phyloP scores from a whole-genome alignment of 2,797 vertebrate species.

The Delichon dasypus region DNA sequence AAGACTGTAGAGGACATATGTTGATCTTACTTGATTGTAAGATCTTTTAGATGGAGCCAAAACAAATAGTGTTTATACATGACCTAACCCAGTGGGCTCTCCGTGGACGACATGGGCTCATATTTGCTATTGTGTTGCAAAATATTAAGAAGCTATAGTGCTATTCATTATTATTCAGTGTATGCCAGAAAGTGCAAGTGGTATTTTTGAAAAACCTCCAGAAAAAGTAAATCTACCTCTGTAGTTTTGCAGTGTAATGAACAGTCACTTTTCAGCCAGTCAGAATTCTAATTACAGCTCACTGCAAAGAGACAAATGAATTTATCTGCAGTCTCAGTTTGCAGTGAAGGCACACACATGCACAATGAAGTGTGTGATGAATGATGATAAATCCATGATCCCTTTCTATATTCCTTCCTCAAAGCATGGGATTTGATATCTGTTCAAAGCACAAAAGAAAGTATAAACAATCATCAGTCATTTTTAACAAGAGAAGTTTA shows the following conservation, averaged over 20 bases:
- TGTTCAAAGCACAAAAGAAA: constrained; percentile 13
- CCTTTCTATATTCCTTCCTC: neutral
- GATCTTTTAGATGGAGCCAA: neutral
- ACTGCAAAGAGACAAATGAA: constrained; percentile 3
- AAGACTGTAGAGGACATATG: neutral
- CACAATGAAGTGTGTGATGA: neutral
- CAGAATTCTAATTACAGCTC: constrained; percentile 27
- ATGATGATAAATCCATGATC: constrained; percentile 26
- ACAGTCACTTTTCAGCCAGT: neutral
- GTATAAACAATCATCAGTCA: constrained; percentile 59
- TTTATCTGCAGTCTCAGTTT: neutral
- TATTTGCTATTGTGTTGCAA: neutral
- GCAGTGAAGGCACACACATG: neutral
- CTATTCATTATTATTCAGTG: neutral
- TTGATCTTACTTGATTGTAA: neutral
- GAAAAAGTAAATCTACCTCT: neutral
- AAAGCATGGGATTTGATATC: constrained; percentile 26
- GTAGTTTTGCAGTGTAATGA: neutral
- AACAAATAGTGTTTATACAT: neutral
- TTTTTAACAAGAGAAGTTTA: constrained; percentile 62
- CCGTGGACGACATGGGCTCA: neutral
- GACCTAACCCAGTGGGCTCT: neutral
- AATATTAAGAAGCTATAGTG: neutral
- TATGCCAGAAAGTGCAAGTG: neutral
- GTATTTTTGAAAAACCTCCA: neutral